Evolutionary conservation across 1,140 invertebrate species (phyloP).

Genomic region (Tenebrio molitor): DNA sequence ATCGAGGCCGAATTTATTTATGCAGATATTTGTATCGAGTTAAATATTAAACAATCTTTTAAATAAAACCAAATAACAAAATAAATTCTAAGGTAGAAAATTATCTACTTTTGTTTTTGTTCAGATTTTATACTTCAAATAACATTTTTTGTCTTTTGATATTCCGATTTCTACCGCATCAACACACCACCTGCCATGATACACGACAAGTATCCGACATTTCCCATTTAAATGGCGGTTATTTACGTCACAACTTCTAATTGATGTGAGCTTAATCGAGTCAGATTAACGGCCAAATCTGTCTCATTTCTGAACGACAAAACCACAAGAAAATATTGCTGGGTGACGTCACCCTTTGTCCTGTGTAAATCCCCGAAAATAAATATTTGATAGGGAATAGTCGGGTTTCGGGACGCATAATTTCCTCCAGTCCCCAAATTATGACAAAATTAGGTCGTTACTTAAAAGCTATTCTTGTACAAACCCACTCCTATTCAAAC

Average conservation of each 20-base stretch:
- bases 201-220: not conserved
- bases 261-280: not conserved
- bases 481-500: not conserved
- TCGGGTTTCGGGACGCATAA: not conserved
- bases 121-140: no score
- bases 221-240: not conserved
- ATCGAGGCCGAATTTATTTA: no score
- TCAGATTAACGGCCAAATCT: not conserved
- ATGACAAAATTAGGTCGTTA: not conserved
- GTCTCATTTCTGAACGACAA: not conserved
- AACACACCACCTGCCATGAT: no score
- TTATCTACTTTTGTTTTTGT: no score
- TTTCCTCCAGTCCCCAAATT: not conserved
- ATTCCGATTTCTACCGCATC: no score
- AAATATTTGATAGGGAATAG: constrained; percentile 23
- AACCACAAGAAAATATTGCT: not conserved
- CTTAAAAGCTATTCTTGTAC: not conserved
- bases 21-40: no score
- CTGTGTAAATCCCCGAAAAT: not conserved
- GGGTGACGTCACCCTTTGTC: not conserved
- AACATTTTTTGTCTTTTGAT: no score
- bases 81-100: no score
- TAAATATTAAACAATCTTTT: no score
- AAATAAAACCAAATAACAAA: no score
- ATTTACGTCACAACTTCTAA: not conserved